Conservation (phyloP, 2,888 invertebrate species). For the Melanophora roralis region DNA sequence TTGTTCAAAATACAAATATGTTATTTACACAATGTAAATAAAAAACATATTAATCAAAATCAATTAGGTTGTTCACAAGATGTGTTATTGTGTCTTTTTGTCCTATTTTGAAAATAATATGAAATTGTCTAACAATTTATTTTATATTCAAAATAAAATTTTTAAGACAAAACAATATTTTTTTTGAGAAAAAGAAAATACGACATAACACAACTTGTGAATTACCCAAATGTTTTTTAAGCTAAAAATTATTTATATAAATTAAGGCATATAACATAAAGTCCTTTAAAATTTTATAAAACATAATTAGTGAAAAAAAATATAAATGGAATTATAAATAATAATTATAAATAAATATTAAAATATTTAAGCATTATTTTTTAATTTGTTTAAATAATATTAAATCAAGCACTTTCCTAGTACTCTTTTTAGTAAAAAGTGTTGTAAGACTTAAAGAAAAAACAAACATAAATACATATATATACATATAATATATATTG, state of each 20-base stretch:
- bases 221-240: too few species aligned
- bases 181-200: too few species aligned
- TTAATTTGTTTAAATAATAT: constrained; percentile 1
- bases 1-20: too few species aligned
- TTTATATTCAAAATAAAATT: background rate
- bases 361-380: background rate
- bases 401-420: constrained; percentile 15
- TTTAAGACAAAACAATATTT: background rate
- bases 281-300: constrained; percentile 9
- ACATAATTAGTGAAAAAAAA: background rate
- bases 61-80: too few species aligned
- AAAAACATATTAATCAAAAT: too few species aligned
- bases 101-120: background rate
- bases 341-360: constrained; percentile 5
- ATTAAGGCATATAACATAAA: constrained; percentile 3
- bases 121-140: background rate
- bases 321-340: constrained; percentile 13
- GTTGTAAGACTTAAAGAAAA: constrained; percentile 54
- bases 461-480: constrained; percentile 1
- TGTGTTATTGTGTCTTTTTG: too few species aligned
- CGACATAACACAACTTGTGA: too few species aligned
- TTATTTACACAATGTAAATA: too few species aligned
- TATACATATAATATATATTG: constrained; percentile 5
- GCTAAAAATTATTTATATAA: constrained; percentile 24
- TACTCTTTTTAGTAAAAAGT: constrained; percentile 55